Percentiles rank a stretch among this genome's conserved stretches.
Evolutionary conservation across 2,888 invertebrate species (phyloP).

Genomic region (Lasiommata megera): DNA sequence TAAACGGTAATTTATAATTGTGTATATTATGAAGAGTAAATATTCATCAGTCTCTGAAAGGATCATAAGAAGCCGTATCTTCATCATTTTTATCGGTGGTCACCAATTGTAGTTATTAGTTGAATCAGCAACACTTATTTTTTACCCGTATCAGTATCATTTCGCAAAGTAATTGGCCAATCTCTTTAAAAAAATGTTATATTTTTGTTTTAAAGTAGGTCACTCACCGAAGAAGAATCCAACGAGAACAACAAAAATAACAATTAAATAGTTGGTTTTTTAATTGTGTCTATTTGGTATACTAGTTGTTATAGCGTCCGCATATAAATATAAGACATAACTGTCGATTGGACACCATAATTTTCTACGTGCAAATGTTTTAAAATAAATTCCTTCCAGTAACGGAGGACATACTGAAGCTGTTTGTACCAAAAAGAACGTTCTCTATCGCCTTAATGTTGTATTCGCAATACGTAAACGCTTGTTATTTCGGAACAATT

Average conservation of each 20-base stretch:
- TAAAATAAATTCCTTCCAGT: background rate
- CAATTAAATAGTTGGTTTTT: no score
- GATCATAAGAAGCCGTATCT: background rate
- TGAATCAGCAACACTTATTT: background rate
- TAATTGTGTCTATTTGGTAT: no score
- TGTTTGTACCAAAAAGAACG: conserved; percentile 8
- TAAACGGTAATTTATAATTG: background rate
- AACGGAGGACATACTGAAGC: background rate
- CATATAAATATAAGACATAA: no score
- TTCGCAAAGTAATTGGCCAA: background rate
- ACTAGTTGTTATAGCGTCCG: no score
- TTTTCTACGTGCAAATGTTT: background rate
- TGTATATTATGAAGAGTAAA: background rate
- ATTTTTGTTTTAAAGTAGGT: no score
- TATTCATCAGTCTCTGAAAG: background rate
- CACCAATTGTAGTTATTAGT: background rate
- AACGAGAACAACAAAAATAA: no score
- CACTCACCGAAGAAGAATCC: no score
- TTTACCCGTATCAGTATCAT: background rate
- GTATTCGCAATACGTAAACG: conserved; percentile 17
- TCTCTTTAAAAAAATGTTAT: background rate
- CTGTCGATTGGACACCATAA: no score
- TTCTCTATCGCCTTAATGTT: conserved; percentile 5
- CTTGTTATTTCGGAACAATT: conserved; percentile 18
- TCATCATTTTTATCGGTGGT: background rate